Base-by-base conservation (phyloP, 2,797 vertebrate species). In the Astyanax mexicanus region DNA sequence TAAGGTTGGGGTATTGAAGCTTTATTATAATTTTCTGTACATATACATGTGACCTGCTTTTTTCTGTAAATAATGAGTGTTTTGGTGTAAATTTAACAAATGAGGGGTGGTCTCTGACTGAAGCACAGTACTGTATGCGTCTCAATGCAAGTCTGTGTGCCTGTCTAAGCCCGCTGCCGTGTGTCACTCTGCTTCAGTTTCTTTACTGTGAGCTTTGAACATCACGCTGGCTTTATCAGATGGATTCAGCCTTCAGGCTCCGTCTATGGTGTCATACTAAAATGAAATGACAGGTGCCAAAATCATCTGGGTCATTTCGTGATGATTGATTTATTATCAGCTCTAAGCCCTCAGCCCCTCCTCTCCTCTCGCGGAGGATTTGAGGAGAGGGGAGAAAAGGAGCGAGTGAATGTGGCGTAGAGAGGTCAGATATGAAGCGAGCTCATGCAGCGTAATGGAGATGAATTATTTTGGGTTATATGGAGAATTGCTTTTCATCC, bases 401-500 rank as follows among this genome's bases (percentile, higher is more conserved):
- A 69, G 21, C 6, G 9, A 74, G n/a, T 9, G 42, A 49, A 35
- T 21, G 42, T 52, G 58, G 29, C 9, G 38, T 38, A 6, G 37
- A 68, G 44, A 60, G 74, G 72, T 72, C 67, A 60, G 27, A 72
- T 71, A 78, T 79, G 70, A 80, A 79, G 57, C 29, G 65, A 81
- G 71, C 79, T 64, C 37, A 57, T 55, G 75, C 35, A 4, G 60
- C 32, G 65, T 80, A 81, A 84, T 75, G 70, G 80, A 74, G 83
- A 81, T 77, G 64, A 79, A 82, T 83, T 80, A 78, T 81, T 83
- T 81, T 75, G 73, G 79, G 35, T 67, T 78, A 54, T 82, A 72
- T 70, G 47, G 70, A 77, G 75, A 77, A 86, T 83, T 84, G 78
- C 73, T 81, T 83, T 80, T 84, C 74, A 81, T 83, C 80, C 74